A percentile compares a stretch with the other conserved stretches of the same genome.
phyloP scores from a whole-genome alignment of 2,797 vertebrate genomes.

The Trichosurus vulpecula region DNA sequence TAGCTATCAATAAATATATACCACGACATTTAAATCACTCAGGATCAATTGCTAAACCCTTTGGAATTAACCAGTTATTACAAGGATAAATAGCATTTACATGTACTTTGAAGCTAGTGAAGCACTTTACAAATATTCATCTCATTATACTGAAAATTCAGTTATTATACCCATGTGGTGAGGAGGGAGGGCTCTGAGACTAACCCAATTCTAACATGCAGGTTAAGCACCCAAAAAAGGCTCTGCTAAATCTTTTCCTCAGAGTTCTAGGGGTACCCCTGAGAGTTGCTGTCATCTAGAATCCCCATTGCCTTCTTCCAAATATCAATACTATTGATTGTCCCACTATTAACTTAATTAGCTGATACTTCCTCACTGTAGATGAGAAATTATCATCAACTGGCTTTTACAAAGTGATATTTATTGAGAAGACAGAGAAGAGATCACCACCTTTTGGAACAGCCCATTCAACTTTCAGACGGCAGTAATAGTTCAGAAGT shows the following conservation, averaged over 20 bases:
- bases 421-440: background rate
- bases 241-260: background rate
- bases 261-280: too few species aligned
- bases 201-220: background rate
- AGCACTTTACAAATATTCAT: background rate
- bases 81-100: background rate
- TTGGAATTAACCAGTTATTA: background rate
- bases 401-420: background rate
- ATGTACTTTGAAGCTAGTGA: background rate
- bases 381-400: background rate
- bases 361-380: background rate
- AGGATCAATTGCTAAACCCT: background rate
- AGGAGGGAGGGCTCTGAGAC: background rate
- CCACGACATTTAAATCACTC: background rate
- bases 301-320: background rate
- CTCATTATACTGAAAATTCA: background rate
- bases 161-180: background rate
- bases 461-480: background rate
- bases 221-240: background rate
- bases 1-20: background rate
- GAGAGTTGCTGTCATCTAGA: background rate
- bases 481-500: background rate
- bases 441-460: background rate
- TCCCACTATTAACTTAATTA: background rate
- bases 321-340: background rate